Evolutionary conservation across 2,888 invertebrate genomes (phyloP).

Genomic region (Aleiodes testaceus): DNA sequence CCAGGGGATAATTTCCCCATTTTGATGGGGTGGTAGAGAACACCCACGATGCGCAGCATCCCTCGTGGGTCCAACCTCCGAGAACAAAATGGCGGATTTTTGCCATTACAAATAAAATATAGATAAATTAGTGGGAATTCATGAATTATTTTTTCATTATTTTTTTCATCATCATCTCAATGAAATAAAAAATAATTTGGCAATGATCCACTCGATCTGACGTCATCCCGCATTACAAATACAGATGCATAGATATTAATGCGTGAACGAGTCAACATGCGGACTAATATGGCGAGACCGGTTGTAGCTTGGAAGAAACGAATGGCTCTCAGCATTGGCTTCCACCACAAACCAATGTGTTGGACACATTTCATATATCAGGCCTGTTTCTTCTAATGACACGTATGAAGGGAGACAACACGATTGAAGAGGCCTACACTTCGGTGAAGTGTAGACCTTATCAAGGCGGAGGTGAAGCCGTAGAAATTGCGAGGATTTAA

Average conservation of each 20-base stretch:
- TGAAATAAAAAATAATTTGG: conserved; percentile 6
- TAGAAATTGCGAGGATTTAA: too few species aligned
- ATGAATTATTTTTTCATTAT: too few species aligned
- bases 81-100: conserved; percentile 42
- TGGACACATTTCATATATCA: conserved; percentile 14
- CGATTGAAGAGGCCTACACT: background rate
- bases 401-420: background rate
- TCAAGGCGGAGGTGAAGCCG: too few species aligned
- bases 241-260: conserved; percentile 51
- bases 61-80: conserved; percentile 54
- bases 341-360: conserved; percentile 33
- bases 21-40: conserved; percentile 13
- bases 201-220: conserved; percentile 7
- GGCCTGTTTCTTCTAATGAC: conserved; percentile 14
- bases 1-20: background rate
- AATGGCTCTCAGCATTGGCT: conserved; percentile 32
- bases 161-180: background rate
- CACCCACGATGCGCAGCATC: conserved; percentile 54
- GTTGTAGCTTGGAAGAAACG: conserved; percentile 45
- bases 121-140: too few species aligned
- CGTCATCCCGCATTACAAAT: conserved; percentile 26
- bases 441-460: too few species aligned
- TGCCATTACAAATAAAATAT: too few species aligned
- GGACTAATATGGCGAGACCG: conserved; percentile 64
- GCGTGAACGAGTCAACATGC: conserved; percentile 49